Percentiles rank a stretch among this genome's conserved stretches.
These are phyloP conservation scores for Drosophila heteroneura DNA, from an alignment of 2,888 invertebrate species.

Conservation along the genomic window DNA sequence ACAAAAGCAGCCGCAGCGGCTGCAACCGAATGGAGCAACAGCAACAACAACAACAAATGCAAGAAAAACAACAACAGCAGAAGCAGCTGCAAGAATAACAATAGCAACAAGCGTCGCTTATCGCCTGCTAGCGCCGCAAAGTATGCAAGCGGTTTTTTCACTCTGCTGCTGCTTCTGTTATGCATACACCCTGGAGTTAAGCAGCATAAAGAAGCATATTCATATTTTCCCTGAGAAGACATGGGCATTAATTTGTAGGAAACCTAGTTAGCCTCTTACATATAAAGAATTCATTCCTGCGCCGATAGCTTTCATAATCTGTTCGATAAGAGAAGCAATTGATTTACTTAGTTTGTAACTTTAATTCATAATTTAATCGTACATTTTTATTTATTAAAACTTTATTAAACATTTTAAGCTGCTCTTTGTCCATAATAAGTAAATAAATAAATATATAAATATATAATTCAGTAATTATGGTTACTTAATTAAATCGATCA, in stretches of 20 bases:
- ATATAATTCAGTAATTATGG: neutral
- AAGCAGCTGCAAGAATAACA: slow-evolving; percentile 46
- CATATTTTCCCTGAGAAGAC: accelerated
- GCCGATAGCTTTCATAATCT: neutral
- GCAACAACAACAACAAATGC: slow-evolving; percentile 22
- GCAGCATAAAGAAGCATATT: neutral
- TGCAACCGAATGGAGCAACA: slow-evolving; percentile 52
- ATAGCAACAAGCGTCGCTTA: slow-evolving; percentile 70
- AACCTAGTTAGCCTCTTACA: neutral
- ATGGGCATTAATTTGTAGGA: neutral
- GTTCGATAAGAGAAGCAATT: neutral
- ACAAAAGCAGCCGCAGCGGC: slow-evolving; percentile 62
- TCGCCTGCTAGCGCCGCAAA: slow-evolving; percentile 74
- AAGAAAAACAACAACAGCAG: slow-evolving; percentile 29
- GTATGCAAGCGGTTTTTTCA: slow-evolving; percentile 76
- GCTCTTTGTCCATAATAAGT: neutral
- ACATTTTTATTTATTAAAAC: neutral
- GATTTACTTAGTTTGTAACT: neutral
- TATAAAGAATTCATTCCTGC: neutral
- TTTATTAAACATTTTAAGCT: neutral
- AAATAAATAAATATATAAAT: neutral
- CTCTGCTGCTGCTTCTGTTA: slow-evolving; percentile 51
- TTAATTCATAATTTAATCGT: neutral
- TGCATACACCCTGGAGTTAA: slow-evolving; percentile 39
- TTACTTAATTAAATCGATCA: neutral